Evolutionary conservation across 2,888 invertebrate species (phyloP), one percentile per base, ranked within the genome.

Genomic region (Melanostoma mellinum): DNA sequence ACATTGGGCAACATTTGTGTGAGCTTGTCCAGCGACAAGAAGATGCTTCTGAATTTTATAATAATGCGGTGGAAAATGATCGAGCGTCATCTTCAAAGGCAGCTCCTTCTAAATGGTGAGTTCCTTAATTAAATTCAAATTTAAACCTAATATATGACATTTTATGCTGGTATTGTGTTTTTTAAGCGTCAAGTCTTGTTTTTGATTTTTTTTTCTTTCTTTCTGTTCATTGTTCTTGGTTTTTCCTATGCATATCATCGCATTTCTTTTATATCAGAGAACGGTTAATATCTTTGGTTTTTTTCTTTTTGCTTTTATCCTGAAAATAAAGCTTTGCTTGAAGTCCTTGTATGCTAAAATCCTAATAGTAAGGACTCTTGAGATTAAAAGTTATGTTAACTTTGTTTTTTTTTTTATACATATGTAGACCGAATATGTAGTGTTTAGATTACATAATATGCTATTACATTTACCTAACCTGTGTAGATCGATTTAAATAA

Each of bases 21-120:
- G 87, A 87, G 85, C 86, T 88, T 87, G 87, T 87, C 86, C 87
- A 88, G 84, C 87, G 88, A 85, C 86, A 87, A 84, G 85, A 86
- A 65, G 86, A 87, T 85, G 87, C 86, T 85, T 78, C 80, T 85
- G 87, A 86, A 71, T 86, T 87, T 84, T 76, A 86, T 86, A 88
- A 87, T 86, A 87, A 87, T 88, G 87, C 86, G 87, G 86, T 82
- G 86, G 85, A 87, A 87, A 87, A 81, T 81, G 85, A 86, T 75
- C 78, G 85, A 77, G 42, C 86, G 74, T 50, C 82, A 74, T 72
- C 86, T 68, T 78, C 85, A 74, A 85, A 86, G 85, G 77, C 85
- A 85, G 65, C 84, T 84, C 85, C 87, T 79, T 86, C 86, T 71
- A 86, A 85, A 84, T 85, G 87, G 87, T 87, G 85, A 85, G 86